Evolutionary conservation across 2,888 invertebrate species (phyloP).

Genomic region (Folsomia candida): DNA sequence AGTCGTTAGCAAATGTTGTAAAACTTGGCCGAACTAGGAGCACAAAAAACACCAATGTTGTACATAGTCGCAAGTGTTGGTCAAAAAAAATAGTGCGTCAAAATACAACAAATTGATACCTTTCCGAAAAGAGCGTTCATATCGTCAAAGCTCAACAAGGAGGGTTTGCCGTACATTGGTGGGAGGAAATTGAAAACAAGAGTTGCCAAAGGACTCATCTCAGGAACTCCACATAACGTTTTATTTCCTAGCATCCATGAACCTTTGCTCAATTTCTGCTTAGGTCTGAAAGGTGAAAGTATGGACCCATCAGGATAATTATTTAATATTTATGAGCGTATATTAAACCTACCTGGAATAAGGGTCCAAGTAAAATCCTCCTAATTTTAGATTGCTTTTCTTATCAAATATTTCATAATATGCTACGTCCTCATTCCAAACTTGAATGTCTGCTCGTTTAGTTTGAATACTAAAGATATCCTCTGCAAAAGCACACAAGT

Average conservation of each 20-base stretch:
- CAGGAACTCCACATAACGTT: slow-evolving; percentile 65
- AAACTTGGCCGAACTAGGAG: slow-evolving; percentile 80
- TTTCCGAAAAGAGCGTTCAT: slow-evolving; percentile 73
- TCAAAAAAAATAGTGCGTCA: neutral
- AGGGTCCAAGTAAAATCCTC: slow-evolving; percentile 50
- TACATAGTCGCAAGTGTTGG: too few relatives aligned
- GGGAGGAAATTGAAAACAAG: slow-evolving; percentile 79
- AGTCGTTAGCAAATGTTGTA: slow-evolving; percentile 81
- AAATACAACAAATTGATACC: slow-evolving; percentile 53
- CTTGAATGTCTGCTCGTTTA: slow-evolving; percentile 57
- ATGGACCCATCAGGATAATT: too few relatives aligned
- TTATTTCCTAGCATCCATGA: slow-evolving; percentile 70
- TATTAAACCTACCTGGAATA: slow-evolving; percentile 39
- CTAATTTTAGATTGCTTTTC: slow-evolving; percentile 38
- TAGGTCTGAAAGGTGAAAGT: slow-evolving; percentile 32
- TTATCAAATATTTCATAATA: slow-evolving; percentile 77
- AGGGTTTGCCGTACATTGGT: slow-evolving; percentile 64
- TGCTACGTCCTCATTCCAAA: slow-evolving; percentile 81
- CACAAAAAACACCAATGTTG: slow-evolving; percentile 16
- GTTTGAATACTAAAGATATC: slow-evolving; percentile 75
- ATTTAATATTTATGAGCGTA: too few relatives aligned
- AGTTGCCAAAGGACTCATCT: slow-evolving; percentile 70
- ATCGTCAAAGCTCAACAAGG: slow-evolving; percentile 72
- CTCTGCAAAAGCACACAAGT: slow-evolving; percentile 72
- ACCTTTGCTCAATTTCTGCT: slow-evolving; percentile 62